Percentiles rank a stretch among this genome's conserved stretches.
phyloP scores from a whole-genome alignment of 2,888 invertebrate species.

The Hecatera dysodea region DNA sequence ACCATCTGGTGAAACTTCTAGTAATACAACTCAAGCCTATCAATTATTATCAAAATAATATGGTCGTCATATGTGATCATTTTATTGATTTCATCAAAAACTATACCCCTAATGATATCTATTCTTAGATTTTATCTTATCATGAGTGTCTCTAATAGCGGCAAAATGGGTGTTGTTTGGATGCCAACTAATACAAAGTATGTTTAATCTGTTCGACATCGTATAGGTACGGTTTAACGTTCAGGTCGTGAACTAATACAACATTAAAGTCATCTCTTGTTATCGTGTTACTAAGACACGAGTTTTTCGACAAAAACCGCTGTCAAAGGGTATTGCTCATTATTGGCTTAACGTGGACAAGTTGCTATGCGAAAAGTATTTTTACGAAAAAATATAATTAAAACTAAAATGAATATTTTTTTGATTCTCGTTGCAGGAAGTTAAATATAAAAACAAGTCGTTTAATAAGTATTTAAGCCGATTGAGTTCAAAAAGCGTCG shows the following conservation, averaged over 20 bases:
- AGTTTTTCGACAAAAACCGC: neutral
- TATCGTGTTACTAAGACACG: neutral
- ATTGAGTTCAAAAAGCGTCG: too few species aligned
- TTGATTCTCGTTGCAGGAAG: too few species aligned
- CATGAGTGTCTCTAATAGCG: neutral
- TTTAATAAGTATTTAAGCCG: too few species aligned
- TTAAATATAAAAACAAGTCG: too few species aligned
- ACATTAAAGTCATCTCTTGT: neutral
- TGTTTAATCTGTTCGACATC: slow-evolving; percentile 15
- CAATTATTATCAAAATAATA: neutral
- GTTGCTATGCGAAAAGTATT: too few species aligned
- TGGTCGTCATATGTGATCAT: neutral
- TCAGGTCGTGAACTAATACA: slow-evolving; percentile 35
- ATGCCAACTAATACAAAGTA: neutral
- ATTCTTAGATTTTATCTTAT: neutral
- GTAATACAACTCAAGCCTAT: neutral
- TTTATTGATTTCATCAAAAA: slow-evolving; percentile 4
- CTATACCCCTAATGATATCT: neutral
- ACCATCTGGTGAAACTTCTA: neutral
- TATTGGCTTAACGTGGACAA: too few species aligned
- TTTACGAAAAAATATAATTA: too few species aligned
- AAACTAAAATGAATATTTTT: too few species aligned
- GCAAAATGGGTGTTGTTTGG: neutral
- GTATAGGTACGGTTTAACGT: slow-evolving; percentile 19
- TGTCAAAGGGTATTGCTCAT: too few species aligned